A percentile compares a stretch with the other conserved stretches of the same genome.
These are phyloP conservation scores for Mythimna vitellina DNA, from an alignment of 2,888 invertebrate species.

Conservation along the genomic window DNA sequence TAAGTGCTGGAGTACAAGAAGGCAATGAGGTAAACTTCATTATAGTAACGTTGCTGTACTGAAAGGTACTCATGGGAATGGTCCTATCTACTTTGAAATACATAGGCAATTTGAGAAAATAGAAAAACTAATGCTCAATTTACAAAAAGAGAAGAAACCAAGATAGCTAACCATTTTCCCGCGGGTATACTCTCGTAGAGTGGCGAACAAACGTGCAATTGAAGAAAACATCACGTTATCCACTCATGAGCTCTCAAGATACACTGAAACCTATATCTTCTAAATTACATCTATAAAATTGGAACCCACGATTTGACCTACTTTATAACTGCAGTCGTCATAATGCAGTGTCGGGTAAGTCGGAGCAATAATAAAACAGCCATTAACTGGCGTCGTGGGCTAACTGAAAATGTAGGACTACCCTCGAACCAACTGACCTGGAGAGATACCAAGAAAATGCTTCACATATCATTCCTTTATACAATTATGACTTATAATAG, in stretches of 20 bases:
- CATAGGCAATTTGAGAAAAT: conserved; percentile 26
- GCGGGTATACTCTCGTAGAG: conserved; percentile 1
- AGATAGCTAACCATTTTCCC: conserved; percentile 13
- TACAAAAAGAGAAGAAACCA: conserved; percentile 14
- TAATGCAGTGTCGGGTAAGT: conserved; percentile 72
- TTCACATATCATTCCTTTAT: conserved; percentile 47
- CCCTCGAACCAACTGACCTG: conserved; percentile 44
- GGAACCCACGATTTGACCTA: conserved; percentile 35
- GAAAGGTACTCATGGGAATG: background rate
- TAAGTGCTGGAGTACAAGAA: conserved; percentile 35
- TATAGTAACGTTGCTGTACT: conserved; percentile 8
- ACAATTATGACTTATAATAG: conserved; percentile 44
- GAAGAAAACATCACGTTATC: conserved; percentile 16
- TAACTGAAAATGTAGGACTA: conserved; percentile 42
- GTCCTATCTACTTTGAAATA: conserved; percentile 27
- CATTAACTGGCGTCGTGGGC: conserved; percentile 30
- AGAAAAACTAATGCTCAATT: conserved; percentile 9
- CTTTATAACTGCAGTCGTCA: conserved; percentile 70
- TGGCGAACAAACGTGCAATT: conserved; percentile 11
- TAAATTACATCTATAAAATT: conserved; percentile 41
- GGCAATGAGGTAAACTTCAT: conserved; percentile 15
- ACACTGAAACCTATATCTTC: conserved; percentile 26
- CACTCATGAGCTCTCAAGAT: background rate
- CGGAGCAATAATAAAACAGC: conserved; percentile 50
- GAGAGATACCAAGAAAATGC: conserved; percentile 51